Evolutionary conservation across 2,888 invertebrate species (phyloP).

Genomic region (Salpingus planirostris): DNA sequence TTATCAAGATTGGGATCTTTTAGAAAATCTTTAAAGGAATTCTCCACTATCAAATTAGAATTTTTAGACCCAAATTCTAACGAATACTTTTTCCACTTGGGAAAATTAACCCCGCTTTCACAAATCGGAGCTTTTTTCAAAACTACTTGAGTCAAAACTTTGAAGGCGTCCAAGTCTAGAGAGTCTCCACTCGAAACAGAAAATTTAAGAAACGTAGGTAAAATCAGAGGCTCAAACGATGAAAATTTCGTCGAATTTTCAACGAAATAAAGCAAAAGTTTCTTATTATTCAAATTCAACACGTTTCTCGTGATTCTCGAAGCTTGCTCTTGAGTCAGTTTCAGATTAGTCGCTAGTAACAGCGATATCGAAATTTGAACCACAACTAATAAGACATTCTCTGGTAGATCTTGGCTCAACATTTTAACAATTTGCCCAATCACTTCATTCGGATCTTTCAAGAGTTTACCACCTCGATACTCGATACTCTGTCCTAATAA

Average conservation of each 20-base stretch:
- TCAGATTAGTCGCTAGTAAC: slow-evolving; percentile 52
- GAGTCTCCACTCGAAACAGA: slow-evolving; percentile 47
- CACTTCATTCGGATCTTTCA: slow-evolving; percentile 52
- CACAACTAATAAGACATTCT: slow-evolving; percentile 44
- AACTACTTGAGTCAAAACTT: slow-evolving; percentile 57
- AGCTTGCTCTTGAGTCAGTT: slow-evolving; percentile 64
- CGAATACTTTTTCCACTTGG: slow-evolving; percentile 58
- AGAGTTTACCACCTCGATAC: slow-evolving; percentile 54
- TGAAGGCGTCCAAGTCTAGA: too few species aligned
- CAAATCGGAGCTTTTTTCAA: slow-evolving; percentile 56
- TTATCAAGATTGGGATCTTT: too few species aligned
- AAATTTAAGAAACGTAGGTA: slow-evolving; percentile 57
- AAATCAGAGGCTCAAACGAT: slow-evolving; percentile 63
- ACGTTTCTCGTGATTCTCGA: slow-evolving; percentile 59
- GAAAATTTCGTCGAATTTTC: slow-evolving; percentile 56
- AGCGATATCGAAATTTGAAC: slow-evolving; percentile 51
- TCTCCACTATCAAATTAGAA: too few species aligned
- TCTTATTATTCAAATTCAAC: slow-evolving; percentile 48
- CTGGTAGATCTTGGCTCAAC: slow-evolving; percentile 42
- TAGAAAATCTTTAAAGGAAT: too few species aligned
- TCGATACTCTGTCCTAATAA: slow-evolving; percentile 54
- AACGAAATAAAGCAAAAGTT: slow-evolving; percentile 55
- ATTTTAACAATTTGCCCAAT: slow-evolving; percentile 50
- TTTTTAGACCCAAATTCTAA: slow-evolving; percentile 56
- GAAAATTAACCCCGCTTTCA: slow-evolving; percentile 49